phyloP scores from a whole-genome alignment of 2,888 invertebrate species.

The Actias luna region DNA sequence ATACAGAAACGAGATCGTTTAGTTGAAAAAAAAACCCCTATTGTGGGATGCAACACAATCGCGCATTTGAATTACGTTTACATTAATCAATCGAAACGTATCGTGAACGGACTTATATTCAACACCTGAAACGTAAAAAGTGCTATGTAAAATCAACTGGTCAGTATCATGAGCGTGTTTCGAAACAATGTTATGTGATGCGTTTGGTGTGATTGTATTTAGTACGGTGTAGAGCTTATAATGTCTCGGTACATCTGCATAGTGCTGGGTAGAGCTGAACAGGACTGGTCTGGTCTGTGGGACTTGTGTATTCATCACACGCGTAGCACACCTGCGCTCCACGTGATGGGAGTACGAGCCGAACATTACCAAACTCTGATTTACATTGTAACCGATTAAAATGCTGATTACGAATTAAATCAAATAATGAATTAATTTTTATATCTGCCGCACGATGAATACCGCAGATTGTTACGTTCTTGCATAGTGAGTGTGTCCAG shows the following conservation, averaged over 20 bases:
- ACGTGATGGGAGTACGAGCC: slow-evolving; percentile 44
- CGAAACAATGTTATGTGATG: not conserved
- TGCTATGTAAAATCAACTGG: not conserved
- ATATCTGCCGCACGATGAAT: not conserved
- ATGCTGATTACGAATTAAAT: slow-evolving; percentile 39
- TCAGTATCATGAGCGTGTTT: not conserved
- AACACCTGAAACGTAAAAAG: not conserved
- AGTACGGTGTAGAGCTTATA: not conserved
- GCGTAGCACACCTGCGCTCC: slow-evolving; percentile 66
- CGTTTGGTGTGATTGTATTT: not conserved
- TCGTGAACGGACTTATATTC: not conserved
- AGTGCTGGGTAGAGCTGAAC: not conserved
- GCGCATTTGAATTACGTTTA: not conserved
- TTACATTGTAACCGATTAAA: slow-evolving; percentile 35
- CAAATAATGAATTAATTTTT: slow-evolving; percentile 22
- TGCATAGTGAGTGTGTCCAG: not conserved
- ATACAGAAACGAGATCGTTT: not conserved
- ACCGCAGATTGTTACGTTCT: not conserved
- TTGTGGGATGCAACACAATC: slow-evolving; percentile 2
- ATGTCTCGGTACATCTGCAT: not conserved
- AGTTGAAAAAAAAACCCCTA: not conserved
- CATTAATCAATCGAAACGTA: not conserved
- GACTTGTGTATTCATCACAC: slow-evolving; percentile 54
- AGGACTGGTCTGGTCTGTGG: not conserved
- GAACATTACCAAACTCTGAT: slow-evolving; percentile 25